Conservation (phyloP, 2,888 invertebrate species). For the Ernsta delagoae region DNA sequence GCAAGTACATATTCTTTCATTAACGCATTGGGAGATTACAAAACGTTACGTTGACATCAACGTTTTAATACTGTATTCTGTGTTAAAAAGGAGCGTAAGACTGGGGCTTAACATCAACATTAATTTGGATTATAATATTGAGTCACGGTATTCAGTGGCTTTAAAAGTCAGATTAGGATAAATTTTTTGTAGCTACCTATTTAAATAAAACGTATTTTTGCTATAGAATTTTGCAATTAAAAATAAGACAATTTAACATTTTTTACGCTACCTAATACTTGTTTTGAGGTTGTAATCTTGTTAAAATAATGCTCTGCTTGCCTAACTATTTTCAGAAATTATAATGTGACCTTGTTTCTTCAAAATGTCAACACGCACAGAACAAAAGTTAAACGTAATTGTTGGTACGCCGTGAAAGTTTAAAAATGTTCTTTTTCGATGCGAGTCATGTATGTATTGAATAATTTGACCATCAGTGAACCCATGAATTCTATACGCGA, state of each 20-base stretch:
- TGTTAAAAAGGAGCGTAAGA: slow-evolving; percentile 1
- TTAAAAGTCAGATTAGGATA: slow-evolving; percentile 10
- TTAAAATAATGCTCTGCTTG: neutral
- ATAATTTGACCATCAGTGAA: slow-evolving; percentile 36
- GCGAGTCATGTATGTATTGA: slow-evolving; percentile 31
- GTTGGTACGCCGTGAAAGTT: slow-evolving; percentile 23
- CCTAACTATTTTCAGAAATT: neutral
- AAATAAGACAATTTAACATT: neutral
- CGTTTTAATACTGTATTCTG: neutral
- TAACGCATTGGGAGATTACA: no score
- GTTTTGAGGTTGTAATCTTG: neutral
- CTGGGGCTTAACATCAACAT: slow-evolving; percentile 18
- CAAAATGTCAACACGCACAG: neutral
- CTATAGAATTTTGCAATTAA: neutral
- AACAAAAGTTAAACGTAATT: slow-evolving; percentile 15
- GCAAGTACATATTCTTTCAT: neutral
- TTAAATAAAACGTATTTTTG: neutral
- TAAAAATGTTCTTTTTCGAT: slow-evolving; percentile 28
- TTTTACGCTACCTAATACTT: no score
- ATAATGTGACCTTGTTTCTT: neutral
- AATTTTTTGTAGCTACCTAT: no score
- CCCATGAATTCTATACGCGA: slow-evolving; percentile 30
- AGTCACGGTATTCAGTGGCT: no score
- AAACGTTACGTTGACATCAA: neutral
- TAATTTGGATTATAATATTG: no score